Evolutionary conservation across 2,888 invertebrate species (phyloP).

Genomic region (Mythimna pallens): DNA sequence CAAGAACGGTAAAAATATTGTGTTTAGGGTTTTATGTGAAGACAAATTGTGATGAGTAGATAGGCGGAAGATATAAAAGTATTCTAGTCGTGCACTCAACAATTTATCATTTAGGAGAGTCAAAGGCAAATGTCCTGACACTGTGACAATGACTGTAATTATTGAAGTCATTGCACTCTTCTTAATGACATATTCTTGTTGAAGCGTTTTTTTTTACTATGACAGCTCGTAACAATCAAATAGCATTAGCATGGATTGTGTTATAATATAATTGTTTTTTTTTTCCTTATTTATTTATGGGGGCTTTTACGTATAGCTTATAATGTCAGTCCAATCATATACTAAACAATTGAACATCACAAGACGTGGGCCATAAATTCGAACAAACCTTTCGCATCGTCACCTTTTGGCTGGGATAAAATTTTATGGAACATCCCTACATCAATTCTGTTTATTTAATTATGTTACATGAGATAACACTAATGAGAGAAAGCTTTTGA

Average conservation of each 20-base stretch:
- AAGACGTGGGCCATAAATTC: background rate
- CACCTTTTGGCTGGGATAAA: background rate
- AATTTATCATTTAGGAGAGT: conserved; percentile 17
- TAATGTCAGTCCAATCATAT: background rate
- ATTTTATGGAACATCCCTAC: background rate
- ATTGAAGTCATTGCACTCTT: conserved; percentile 20
- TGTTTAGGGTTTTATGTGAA: too few species aligned
- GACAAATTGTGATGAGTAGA: too few species aligned
- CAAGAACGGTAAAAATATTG: background rate
- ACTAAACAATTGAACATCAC: background rate
- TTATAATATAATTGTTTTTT: too few species aligned
- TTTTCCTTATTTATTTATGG: too few species aligned
- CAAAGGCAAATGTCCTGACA: conserved; percentile 33
- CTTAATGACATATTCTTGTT: conserved; percentile 17
- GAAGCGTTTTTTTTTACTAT: conserved; percentile 4
- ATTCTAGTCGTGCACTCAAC: background rate
- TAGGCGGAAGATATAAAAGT: background rate
- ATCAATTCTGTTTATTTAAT: background rate
- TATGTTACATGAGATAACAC: too few species aligned
- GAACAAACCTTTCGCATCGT: background rate
- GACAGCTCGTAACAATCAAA: background rate
- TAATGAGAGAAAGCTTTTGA: too few species aligned
- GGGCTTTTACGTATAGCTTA: too few species aligned
- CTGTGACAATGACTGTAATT: conserved; percentile 11
- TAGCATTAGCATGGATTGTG: background rate